Conservation (phyloP, 2,888 invertebrate species). For the Thereva nobilitata region DNA sequence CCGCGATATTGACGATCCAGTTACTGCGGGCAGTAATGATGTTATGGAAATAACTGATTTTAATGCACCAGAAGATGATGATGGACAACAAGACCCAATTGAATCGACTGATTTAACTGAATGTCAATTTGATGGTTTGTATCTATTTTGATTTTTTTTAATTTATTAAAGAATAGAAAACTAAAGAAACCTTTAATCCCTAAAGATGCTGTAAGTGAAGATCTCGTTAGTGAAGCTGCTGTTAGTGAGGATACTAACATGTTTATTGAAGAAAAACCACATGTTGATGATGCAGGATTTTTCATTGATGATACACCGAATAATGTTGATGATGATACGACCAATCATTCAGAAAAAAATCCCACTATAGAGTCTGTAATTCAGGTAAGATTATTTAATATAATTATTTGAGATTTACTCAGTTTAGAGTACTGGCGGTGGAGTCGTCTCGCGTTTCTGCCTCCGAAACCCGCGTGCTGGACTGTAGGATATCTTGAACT, state of each 20-base stretch:
- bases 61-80: slow-evolving; percentile 21
- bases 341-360: neutral
- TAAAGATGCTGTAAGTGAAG: slow-evolving; percentile 45
- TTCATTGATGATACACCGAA: neutral
- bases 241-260: slow-evolving; percentile 60
- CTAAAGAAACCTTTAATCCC: slow-evolving; percentile 34
- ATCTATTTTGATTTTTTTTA: too few species aligned
- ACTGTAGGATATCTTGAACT: too few species aligned
- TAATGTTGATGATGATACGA: neutral
- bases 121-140: neutral
- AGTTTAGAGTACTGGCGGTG: too few species aligned
- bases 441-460: too few species aligned
- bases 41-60: slow-evolving; percentile 48
- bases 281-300: slow-evolving; percentile 46
- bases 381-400: too few species aligned
- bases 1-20: slow-evolving; percentile 45
- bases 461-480: too few species aligned
- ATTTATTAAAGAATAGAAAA: neutral
- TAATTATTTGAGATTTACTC: too few species aligned
- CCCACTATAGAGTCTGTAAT: neutral
- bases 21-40: slow-evolving; percentile 15
- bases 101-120: neutral
- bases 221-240: slow-evolving; percentile 53
- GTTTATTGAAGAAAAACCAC: slow-evolving; percentile 58
- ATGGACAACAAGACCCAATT: neutral